Conservation (phyloP, 2,797 vertebrate genomes). For the Pagetopsis macropterus region DNA sequence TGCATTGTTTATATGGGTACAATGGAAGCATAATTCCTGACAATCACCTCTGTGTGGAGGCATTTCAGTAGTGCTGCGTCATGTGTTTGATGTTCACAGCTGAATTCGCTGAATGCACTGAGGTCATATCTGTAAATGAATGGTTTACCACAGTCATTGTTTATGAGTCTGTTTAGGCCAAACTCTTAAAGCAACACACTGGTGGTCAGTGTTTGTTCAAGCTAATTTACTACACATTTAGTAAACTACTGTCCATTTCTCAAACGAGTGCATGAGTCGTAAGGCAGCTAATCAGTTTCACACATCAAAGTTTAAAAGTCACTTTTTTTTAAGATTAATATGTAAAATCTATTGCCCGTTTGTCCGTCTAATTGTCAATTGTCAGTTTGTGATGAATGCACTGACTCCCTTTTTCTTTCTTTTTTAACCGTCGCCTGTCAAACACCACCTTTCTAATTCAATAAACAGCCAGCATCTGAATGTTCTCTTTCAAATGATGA, state of each 20-base stretch:
- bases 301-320: background rate
- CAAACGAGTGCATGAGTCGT: background rate
- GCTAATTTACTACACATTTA: background rate
- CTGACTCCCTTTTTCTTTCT: background rate
- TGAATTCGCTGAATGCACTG: conserved; percentile 10
- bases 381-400: background rate
- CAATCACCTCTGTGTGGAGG: conserved; percentile 34
- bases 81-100: conserved; percentile 38
- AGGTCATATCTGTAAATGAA: conserved; percentile 36
- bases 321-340: background rate
- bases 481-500: background rate
- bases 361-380: too few species aligned
- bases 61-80: conserved; percentile 37
- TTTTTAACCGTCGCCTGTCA: too few species aligned
- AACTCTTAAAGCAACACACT: conserved; percentile 10
- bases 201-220: conserved; percentile 7
- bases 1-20: conserved; percentile 37
- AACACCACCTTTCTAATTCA: background rate
- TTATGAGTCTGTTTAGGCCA: conserved; percentile 24
- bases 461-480: background rate
- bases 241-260: background rate
- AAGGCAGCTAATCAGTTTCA: background rate
- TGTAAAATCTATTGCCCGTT: too few species aligned
- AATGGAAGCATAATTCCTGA: conserved; percentile 34
- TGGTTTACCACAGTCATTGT: conserved; percentile 5